Base-by-base conservation (phyloP, 2,797 vertebrate genomes). In the Acipenser ruthenus region DNA sequence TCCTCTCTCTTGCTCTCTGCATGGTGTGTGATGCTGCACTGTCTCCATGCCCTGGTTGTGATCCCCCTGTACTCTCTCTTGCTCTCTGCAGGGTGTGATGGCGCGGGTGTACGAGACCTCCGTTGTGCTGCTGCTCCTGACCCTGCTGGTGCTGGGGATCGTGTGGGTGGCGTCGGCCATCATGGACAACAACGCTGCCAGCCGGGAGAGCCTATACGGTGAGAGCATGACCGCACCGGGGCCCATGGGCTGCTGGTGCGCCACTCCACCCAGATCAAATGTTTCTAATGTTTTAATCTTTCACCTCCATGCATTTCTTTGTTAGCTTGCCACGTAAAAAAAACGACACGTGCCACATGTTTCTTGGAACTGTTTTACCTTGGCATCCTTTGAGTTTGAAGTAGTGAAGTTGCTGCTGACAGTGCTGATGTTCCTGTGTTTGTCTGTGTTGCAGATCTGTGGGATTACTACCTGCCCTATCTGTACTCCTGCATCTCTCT, bases 101-200 rank as follows among this genome's bases (percentile, higher is more conserved):
- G 92, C 91, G 50, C 89, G 97, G 10, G 93, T 99, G 62, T 96
- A 99, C 0, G 96, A 99, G 84, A 97, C 96, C 0, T 88, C 93
- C 0, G 95, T 99, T 77, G 90, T 98, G 83, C 83, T 98, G 77
- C 78, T 97, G 71, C 90, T 99, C 62, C 88, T 99, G 72, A 90
- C 90, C 0, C 83, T 99, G 72, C 86, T 99, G 71, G 91, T 98
- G 72, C 86, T 98, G 74, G 97, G 97, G 76, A 98, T 98, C 53
- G 92, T 98, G 77, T 99, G 97, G 97, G 95, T 99, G 76, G 94
- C 95, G 1, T 95, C 93, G 0, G 96, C 97, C 65, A 89, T 98
- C 5, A 81, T 95, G 50, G 87, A 95, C 58, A 81, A 92, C 10
- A 64, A 83, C 0, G 87, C 89, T 37, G 82, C 90, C 56, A 93